These are phyloP conservation scores for Scaptomyza tumidula DNA, from an alignment of 2,888 invertebrate species.

Conservation along the genomic window DNA sequence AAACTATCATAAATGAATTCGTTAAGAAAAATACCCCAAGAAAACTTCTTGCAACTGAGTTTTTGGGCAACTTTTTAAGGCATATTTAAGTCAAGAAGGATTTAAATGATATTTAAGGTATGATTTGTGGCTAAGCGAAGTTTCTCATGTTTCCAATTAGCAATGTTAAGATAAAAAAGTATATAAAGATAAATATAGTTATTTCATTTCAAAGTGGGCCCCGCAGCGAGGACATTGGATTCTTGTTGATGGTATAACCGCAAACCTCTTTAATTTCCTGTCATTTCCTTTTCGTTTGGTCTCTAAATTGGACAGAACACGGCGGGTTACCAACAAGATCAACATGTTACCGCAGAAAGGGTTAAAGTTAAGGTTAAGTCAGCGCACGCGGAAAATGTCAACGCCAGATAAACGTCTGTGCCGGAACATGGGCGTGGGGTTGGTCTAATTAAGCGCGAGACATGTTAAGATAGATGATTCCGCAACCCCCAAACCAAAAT, in stretches of 20 bases:
- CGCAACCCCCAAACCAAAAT: constrained; percentile 13
- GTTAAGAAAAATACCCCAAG: background rate
- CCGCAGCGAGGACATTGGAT: constrained; percentile 38
- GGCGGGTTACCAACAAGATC: constrained; percentile 66
- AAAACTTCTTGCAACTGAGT: background rate
- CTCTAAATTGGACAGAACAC: constrained; percentile 45
- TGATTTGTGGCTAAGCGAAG: background rate
- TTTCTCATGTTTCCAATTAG: constrained; percentile 25
- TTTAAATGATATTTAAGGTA: background rate
- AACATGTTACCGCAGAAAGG: constrained; percentile 71
- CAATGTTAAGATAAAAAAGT: constrained; percentile 17
- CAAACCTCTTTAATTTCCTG: constrained; percentile 81
- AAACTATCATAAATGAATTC: background rate
- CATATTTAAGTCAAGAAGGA: background rate
- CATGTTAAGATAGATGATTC: constrained; percentile 30
- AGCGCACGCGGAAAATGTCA: constrained; percentile 71
- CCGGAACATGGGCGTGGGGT: constrained; percentile 44
- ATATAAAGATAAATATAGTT: constrained; percentile 18
- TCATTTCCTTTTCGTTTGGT: constrained; percentile 62
- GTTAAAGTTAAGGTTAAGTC: constrained; percentile 51
- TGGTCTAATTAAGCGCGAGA: constrained; percentile 57
- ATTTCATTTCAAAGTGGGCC: constrained; percentile 36
- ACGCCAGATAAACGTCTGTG: constrained; percentile 66
- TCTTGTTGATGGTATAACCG: constrained; percentile 18
- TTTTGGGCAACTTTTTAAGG: background rate